These are phyloP conservation scores for Drosophila nebulosa DNA, from an alignment of 1,140 invertebrate genomes.

Conservation along the genomic window DNA sequence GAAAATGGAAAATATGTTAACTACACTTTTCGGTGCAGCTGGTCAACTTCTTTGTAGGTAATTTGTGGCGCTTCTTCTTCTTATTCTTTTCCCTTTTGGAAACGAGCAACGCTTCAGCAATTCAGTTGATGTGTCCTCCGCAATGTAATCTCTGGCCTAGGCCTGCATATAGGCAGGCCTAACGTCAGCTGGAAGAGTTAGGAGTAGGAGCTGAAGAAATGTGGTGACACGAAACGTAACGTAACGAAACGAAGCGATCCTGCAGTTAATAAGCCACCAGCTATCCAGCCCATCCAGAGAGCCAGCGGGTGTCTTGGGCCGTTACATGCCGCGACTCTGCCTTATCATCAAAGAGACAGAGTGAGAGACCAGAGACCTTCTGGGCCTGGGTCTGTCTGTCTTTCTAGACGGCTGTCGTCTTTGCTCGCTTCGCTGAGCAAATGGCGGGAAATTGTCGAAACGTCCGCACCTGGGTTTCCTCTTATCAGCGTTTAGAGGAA, in stretches of 20 bases:
- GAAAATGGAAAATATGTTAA: conserved; percentile 4
- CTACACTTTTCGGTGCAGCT: conserved; percentile 19
- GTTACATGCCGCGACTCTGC: conserved; percentile 36
- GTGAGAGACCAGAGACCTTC: conserved; percentile 4
- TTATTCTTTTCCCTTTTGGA: not conserved
- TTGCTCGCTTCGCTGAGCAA: conserved; percentile 62
- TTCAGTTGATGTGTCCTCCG: conserved; percentile 58
- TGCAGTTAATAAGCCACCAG: conserved; percentile 43
- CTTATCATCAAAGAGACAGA: conserved; percentile 36
- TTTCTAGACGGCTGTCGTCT: conserved; percentile 55
- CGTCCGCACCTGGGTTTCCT: not conserved
- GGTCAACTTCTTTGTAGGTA: conserved; percentile 18
- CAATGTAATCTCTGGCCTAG: conserved; percentile 40
- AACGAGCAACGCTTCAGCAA: conserved; percentile 54
- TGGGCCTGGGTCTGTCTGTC: conserved; percentile 30
- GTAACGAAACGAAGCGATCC: not conserved
- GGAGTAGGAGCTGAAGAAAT: not conserved
- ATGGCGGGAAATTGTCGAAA: conserved; percentile 59
- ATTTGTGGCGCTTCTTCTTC: conserved; percentile 26
- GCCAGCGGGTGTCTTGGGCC: conserved; percentile 7
- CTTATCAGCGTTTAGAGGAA: conserved; percentile 8
- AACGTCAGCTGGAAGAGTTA: conserved; percentile 62
- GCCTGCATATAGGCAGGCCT: conserved; percentile 14
- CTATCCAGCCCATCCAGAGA: too few species aligned
- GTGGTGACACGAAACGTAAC: not conserved